Conservation (phyloP, 2,888 invertebrate species). For the Gryllus longicercus region DNA sequence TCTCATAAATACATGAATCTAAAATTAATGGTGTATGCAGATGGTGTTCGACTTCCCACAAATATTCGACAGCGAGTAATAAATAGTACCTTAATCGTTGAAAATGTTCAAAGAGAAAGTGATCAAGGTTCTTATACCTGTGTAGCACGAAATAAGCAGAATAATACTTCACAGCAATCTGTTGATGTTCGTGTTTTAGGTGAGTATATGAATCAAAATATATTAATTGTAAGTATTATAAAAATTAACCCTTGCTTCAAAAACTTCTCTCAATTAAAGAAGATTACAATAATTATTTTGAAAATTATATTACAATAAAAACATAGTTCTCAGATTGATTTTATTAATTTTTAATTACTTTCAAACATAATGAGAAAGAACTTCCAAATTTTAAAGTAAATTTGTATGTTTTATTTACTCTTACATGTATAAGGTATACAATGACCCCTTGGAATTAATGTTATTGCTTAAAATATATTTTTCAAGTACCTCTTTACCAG, state of each 20-base stretch:
- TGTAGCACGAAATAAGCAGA: slow-evolving; percentile 52
- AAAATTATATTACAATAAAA: background rate
- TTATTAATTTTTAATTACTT: too few species aligned
- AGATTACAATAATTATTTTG: background rate
- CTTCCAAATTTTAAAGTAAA: too few species aligned
- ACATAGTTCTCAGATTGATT: too few species aligned
- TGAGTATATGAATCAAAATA: slow-evolving; percentile 41
- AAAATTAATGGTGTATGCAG: slow-evolving; percentile 42
- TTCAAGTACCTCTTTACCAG: too few species aligned
- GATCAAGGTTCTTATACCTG: slow-evolving; percentile 57
- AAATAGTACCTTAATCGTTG: slow-evolving; percentile 54
- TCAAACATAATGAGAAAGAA: too few species aligned
- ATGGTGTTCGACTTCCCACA: slow-evolving; percentile 52
- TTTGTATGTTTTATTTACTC: too few species aligned
- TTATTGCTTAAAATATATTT: too few species aligned
- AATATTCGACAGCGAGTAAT: slow-evolving; percentile 55
- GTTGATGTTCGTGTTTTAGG: slow-evolving; percentile 50
- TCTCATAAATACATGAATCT: too few species aligned
- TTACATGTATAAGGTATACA: too few species aligned
- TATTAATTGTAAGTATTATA: slow-evolving; percentile 22
- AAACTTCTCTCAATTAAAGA: background rate
- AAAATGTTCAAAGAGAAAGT: slow-evolving; percentile 51
- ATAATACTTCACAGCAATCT: slow-evolving; percentile 47
- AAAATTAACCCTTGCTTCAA: too few species aligned
- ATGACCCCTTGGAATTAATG: too few species aligned